phyloP scores from a whole-genome alignment of 2,797 vertebrate genomes.

The Eulemur mongoz region DNA sequence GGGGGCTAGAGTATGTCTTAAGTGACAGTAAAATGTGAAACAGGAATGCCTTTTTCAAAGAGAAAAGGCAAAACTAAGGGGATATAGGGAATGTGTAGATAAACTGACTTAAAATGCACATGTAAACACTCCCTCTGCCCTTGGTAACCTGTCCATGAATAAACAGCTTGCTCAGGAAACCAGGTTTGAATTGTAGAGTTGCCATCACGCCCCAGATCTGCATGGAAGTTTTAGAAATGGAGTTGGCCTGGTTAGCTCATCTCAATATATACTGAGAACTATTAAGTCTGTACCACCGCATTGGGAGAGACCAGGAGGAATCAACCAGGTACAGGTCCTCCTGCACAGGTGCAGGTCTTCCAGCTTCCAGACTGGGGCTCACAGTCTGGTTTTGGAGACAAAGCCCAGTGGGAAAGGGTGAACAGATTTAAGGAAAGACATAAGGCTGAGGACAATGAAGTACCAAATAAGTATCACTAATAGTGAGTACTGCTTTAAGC shows the following conservation, averaged over 20 bases:
- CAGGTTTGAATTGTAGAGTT: background rate
- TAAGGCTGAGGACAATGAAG: background rate
- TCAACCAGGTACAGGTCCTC: background rate
- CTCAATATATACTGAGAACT: background rate
- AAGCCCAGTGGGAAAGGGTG: background rate
- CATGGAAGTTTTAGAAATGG: background rate
- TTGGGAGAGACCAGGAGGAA: background rate
- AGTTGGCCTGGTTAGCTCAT: background rate
- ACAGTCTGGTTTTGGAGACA: background rate
- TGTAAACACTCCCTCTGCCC: background rate
- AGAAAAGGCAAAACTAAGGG: background rate
- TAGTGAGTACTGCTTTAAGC: background rate
- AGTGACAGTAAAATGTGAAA: background rate
- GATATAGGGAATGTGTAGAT: background rate
- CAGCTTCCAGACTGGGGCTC: background rate
- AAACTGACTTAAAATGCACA: background rate
- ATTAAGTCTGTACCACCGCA: background rate
- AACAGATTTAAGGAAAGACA: background rate
- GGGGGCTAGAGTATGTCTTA: background rate
- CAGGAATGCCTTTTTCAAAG: conserved; percentile 38
- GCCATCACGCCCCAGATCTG: background rate
- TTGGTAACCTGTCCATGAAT: background rate
- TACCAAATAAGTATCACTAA: background rate
- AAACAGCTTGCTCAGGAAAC: background rate
- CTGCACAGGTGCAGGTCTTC: background rate